Base-by-base conservation (phyloP, 2,113 vertebrate species). In the Ardeotis arabs region DNA sequence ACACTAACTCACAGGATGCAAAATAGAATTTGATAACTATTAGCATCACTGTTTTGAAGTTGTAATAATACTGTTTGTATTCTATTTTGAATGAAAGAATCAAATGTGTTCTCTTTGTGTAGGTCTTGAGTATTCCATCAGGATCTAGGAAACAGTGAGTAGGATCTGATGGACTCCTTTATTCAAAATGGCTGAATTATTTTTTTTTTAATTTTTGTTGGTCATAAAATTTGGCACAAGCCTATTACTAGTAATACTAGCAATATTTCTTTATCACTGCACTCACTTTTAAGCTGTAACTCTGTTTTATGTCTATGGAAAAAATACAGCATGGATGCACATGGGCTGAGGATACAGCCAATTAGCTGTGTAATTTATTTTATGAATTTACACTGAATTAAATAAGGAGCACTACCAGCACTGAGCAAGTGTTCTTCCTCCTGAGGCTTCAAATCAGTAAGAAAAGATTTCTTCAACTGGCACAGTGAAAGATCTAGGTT, bases 301-400 rank as follows among this genome's bases (percentile, higher is more conserved):
- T 97, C 96, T 98, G 89, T 41, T 97, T 96, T 97, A 64, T 69
- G 83, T 96, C 92, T 95, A 87, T 87, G 80, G 88, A 94, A 88
- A 90, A 95, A 97, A 93, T 94, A 87, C 64, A 95, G 70, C 68
- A 39, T 29, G 21, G 9, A 7, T 56, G 33, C 74, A 85, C 27
- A 45, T 52, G 67, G 87, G 84, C 58, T 96, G 91, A 97, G 87
- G 82, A 98, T 68, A 93, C 41, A 79, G 89, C 13, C 80, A 97
- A 87, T 97, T 97, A 97, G 81, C 70, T 93, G 13, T 11, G 66
- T 94, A 96, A 96, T 96, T 95, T 97, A 76, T 97, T 98, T 97
- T 96, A 97, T 95, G 31, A 97, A 96, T 96, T 97, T 97, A 93
- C 67, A 95, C 56, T 76, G 87, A 97, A 95, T 97, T 96, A 96